Evolutionary conservation across 2,113 vertebrate genomes (phyloP).

Genomic region (Alosa alosa): DNA sequence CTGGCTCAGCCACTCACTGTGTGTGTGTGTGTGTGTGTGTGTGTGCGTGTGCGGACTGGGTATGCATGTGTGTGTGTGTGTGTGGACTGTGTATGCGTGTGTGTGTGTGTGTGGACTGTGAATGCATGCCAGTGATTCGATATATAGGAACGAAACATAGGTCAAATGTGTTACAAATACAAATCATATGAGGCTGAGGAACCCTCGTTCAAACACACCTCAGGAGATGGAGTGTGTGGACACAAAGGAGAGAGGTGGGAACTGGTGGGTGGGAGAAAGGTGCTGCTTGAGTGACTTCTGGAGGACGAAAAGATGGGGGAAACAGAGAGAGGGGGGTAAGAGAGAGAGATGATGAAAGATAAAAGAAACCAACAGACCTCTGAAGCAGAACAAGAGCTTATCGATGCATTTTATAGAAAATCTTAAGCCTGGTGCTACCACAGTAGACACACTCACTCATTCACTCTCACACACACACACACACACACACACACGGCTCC

Average conservation of each 20-base stretch:
- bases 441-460: neutral
- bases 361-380: conserved; percentile 32
- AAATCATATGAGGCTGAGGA: neutral
- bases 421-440: neutral
- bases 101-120: neutral
- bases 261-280: neutral
- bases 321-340: conserved; percentile 17
- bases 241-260: neutral
- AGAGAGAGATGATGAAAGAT: conserved; percentile 18
- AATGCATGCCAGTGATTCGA: neutral
- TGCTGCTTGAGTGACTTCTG: conserved; percentile 2
- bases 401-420: conserved; percentile 35
- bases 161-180: neutral
- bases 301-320: conserved; percentile 15
- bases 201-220: neutral
- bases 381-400: conserved; percentile 38
- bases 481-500: conserved; percentile 26
- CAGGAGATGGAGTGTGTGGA: neutral
- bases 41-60: conserved; percentile 33
- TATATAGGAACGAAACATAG: neutral
- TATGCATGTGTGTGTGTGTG: conserved; percentile 10
- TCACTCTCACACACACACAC: neutral
- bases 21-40: conserved; percentile 7
- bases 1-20: conserved; percentile 47
- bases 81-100: conserved; percentile 24